These are phyloP conservation scores for Hirudinaria manillensis DNA, from an alignment of 2,888 invertebrate genomes.

Conservation along the genomic window DNA sequence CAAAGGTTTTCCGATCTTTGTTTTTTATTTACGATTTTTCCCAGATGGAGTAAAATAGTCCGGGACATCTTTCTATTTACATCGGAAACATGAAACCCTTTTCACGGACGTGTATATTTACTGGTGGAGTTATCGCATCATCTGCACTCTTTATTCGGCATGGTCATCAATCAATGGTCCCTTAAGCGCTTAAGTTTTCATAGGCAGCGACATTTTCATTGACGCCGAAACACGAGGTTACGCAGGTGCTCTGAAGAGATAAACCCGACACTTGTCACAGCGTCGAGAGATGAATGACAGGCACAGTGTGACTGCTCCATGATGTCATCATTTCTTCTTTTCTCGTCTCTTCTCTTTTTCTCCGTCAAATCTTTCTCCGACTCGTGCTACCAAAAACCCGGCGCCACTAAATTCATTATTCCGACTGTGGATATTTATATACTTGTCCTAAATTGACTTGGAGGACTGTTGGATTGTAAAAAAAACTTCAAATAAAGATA, in stretches of 20 bases:
- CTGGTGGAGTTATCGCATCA: slow-evolving; percentile 8
- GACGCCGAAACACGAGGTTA: slow-evolving; percentile 25
- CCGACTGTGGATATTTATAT: too few relatives aligned
- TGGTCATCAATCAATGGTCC: slow-evolving; percentile 25
- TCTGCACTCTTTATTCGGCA: slow-evolving; percentile 18
- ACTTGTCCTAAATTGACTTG: too few relatives aligned
- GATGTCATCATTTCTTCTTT: background rate
- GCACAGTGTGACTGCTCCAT: background rate
- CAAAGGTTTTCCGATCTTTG: slow-evolving; percentile 42
- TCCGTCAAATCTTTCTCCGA: background rate
- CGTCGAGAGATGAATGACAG: slow-evolving; percentile 13
- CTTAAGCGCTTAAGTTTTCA: slow-evolving; percentile 26
- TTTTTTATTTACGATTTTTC: background rate
- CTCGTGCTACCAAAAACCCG: background rate
- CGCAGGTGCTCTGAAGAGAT: slow-evolving; percentile 19
- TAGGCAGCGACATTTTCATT: slow-evolving; percentile 23
- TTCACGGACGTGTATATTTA: slow-evolving; percentile 5
- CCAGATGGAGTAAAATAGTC: background rate
- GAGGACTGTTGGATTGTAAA: too few relatives aligned
- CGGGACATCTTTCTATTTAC: background rate
- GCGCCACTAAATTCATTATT: too few relatives aligned
- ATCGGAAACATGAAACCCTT: background rate
- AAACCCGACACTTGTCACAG: slow-evolving; percentile 23
- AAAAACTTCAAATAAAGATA: too few relatives aligned
- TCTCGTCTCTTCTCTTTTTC: background rate